Evolutionary conservation across 2,113 vertebrate genomes (phyloP).

Genomic region (Campylorhamphus procurvoides): DNA sequence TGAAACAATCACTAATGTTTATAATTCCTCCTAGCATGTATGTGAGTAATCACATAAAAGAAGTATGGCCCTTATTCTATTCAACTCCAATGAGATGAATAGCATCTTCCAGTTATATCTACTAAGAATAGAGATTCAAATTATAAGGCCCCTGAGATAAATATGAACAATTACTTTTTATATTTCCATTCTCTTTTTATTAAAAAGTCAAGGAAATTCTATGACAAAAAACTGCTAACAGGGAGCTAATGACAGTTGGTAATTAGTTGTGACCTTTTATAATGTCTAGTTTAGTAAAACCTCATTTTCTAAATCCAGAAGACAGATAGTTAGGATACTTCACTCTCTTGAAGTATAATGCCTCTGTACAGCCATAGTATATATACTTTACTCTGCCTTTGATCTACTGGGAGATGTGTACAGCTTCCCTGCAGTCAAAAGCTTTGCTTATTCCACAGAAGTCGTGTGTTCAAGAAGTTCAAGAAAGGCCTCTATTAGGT

Average conservation of each 20-base stretch:
- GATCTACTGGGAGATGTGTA: neutral
- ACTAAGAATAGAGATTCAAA: neutral
- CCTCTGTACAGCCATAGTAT: neutral
- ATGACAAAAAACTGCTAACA: neutral
- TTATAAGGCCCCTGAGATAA: neutral
- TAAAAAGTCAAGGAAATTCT: neutral
- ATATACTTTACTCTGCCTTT: neutral
- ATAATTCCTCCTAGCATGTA: neutral
- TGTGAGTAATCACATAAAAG: neutral
- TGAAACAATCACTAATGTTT: neutral
- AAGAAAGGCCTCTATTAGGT: neutral
- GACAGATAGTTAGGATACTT: neutral
- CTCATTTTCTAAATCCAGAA: constrained; percentile 8
- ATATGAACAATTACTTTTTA: neutral
- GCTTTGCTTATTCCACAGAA: neutral
- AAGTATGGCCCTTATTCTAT: neutral
- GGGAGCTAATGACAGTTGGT: neutral
- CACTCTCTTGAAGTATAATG: neutral
- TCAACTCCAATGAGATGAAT: neutral
- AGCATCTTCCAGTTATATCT: neutral
- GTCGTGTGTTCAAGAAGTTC: neutral
- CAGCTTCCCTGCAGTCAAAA: constrained; percentile 21
- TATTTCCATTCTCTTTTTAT: neutral
- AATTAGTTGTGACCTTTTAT: neutral
- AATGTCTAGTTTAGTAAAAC: neutral